Conservation (phyloP, 2,113 vertebrate genomes). For the Hiodon tergisus region DNA sequence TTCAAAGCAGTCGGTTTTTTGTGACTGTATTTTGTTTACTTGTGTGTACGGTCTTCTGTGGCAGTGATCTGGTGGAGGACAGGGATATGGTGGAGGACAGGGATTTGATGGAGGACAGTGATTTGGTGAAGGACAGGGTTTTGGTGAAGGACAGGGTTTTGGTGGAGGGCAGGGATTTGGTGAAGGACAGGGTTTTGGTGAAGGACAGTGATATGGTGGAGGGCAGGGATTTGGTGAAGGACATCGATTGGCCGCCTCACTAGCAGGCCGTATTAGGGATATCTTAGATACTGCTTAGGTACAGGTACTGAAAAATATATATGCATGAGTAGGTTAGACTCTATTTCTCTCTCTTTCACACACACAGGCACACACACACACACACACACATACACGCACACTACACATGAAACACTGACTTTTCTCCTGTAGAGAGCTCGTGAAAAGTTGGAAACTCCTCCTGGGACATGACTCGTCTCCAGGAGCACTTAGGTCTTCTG, state of each 20-base stretch:
- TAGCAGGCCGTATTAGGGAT: neutral
- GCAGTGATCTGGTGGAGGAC: too few species aligned
- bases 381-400: neutral
- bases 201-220: too few species aligned
- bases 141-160: too few species aligned
- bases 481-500: constrained; percentile 59
- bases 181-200: too few species aligned
- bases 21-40: too few species aligned
- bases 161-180: too few species aligned
- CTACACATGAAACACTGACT: constrained; percentile 3
- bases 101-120: too few species aligned
- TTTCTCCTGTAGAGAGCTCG: constrained; percentile 43
- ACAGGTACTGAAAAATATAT: neutral
- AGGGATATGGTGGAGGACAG: too few species aligned
- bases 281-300: neutral
- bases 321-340: neutral
- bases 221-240: neutral
- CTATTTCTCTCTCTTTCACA: constrained; percentile 3
- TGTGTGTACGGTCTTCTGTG: too few species aligned
- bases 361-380: constrained; percentile 36
- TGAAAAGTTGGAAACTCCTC: constrained; percentile 58
- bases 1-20: too few species aligned
- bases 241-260: too few species aligned
- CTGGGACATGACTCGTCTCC: constrained; percentile 65
- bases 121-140: too few species aligned